phyloP scores from a whole-genome alignment of 92 coral and sea anemone species.

The Diadumene lineata region DNA sequence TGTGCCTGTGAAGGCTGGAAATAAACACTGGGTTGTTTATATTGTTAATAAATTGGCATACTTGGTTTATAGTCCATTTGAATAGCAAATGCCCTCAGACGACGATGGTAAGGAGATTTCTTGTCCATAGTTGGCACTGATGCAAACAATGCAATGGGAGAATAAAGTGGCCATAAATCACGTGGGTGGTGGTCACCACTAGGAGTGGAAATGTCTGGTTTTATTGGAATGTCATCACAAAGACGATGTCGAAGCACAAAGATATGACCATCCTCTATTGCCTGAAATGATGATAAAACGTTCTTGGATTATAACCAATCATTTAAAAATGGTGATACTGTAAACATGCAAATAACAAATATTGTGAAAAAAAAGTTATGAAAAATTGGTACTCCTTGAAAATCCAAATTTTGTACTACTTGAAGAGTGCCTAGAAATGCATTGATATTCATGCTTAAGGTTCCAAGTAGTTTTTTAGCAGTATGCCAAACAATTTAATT shows the following conservation, averaged over 20 bases:
- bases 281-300: slow-evolving; percentile 23
- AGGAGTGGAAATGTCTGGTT: slow-evolving; percentile 29
- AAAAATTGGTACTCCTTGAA: no score
- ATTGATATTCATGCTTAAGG: no score
- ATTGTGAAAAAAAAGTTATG: not conserved
- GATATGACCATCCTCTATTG: slow-evolving; percentile 27
- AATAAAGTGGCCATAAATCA: slow-evolving; percentile 41
- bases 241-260: slow-evolving; percentile 56
- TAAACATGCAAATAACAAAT: not conserved
- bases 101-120: slow-evolving; percentile 6
- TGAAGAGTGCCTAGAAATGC: no score
- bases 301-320: no score
- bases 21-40: not conserved
- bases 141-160: slow-evolving; percentile 66
- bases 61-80: slow-evolving; percentile 64
- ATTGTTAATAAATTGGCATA: slow-evolving; percentile 1
- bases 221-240: slow-evolving; percentile 46
- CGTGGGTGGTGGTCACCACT: slow-evolving; percentile 28
- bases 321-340: no score
- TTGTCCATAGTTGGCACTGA: slow-evolving; percentile 25
- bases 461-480: no score
- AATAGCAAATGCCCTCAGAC: slow-evolving; percentile 59
- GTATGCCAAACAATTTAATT: no score
- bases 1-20: no score
- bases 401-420: no score